These are phyloP conservation scores for Biston stratarius DNA, from an alignment of 2,888 invertebrate genomes.

Conservation along the genomic window DNA sequence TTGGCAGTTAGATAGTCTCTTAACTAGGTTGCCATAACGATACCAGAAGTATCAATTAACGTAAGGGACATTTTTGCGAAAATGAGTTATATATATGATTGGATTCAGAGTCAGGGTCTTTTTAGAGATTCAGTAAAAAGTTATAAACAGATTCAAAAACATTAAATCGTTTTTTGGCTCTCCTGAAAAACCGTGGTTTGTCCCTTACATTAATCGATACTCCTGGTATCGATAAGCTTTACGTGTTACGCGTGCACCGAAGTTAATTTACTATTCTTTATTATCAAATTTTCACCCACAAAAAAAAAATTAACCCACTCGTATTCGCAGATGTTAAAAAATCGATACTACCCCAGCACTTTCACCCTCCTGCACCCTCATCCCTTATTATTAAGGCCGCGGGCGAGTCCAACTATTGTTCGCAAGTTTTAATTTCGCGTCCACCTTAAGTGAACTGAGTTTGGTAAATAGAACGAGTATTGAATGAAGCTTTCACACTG, in stretches of 20 bases:
- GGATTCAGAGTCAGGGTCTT: too few relatives aligned
- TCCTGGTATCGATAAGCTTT: too few relatives aligned
- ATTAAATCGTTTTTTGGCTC: too few relatives aligned
- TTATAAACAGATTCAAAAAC: too few relatives aligned
- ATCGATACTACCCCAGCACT: slow-evolving; percentile 44
- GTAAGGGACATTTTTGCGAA: too few relatives aligned
- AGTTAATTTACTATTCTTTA: slow-evolving; percentile 3
- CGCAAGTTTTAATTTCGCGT: slow-evolving; percentile 51
- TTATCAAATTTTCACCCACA: slow-evolving; percentile 7
- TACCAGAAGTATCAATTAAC: too few relatives aligned
- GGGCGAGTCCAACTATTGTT: slow-evolving; percentile 52
- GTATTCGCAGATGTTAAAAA: slow-evolving; percentile 42
- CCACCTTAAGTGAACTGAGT: slow-evolving; percentile 48
- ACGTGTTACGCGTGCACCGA: background rate
- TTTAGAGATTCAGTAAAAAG: too few relatives aligned
- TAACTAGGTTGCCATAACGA: too few relatives aligned
- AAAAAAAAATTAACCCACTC: slow-evolving; percentile 30
- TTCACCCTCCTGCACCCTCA: slow-evolving; percentile 43
- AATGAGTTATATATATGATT: too few relatives aligned
- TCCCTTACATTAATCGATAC: too few relatives aligned
- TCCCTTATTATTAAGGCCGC: slow-evolving; percentile 49
- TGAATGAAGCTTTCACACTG: slow-evolving; percentile 28
- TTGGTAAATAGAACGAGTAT: slow-evolving; percentile 46
- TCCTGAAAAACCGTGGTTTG: too few relatives aligned
- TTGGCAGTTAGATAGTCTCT: too few relatives aligned